Percentiles rank a stretch among this genome's conserved stretches.
phyloP scores from a whole-genome alignment of 2,113 vertebrate species.

The Coregonus clupeaformis region DNA sequence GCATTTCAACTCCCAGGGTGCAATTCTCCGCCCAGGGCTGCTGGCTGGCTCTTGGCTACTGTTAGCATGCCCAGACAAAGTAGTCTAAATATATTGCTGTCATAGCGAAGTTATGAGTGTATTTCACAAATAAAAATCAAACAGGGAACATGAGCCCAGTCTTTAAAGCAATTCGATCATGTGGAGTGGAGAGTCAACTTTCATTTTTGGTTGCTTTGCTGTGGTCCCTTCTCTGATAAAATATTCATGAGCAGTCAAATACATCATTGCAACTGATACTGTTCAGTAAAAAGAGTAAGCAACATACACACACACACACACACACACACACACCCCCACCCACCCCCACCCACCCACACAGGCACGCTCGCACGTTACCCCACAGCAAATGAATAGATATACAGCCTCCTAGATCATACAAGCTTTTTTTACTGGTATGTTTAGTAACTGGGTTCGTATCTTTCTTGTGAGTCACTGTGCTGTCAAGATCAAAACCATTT shows the following conservation, averaged over 20 bases:
- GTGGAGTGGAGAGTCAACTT: conserved; percentile 45
- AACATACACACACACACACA: neutral
- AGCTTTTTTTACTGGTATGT: conserved; percentile 3
- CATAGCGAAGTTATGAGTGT: too few relatives aligned
- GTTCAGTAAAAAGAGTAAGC: conserved; percentile 15
- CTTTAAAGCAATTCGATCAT: neutral
- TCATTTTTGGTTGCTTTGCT: conserved; percentile 17
- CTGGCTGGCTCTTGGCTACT: too few relatives aligned
- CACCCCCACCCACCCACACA: too few relatives aligned
- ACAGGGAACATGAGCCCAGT: neutral
- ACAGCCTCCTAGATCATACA: conserved; percentile 34
- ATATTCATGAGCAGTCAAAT: conserved; percentile 58
- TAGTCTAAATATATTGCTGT: too few relatives aligned
- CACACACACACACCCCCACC: conserved; percentile 16
- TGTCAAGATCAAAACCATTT: conserved; percentile 22
- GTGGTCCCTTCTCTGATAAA: conserved; percentile 48
- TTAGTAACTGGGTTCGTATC: conserved; percentile 3
- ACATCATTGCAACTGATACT: conserved; percentile 42
- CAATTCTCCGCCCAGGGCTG: too few relatives aligned
- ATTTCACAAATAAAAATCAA: neutral
- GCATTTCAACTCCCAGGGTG: too few relatives aligned
- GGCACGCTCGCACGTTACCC: too few relatives aligned
- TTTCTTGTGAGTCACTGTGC: too few relatives aligned
- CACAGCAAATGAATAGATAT: conserved; percentile 25
- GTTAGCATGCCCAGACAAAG: too few relatives aligned